Base-by-base conservation (phyloP, 1,140 invertebrate species). In the Phthorimaea operculella region DNA sequence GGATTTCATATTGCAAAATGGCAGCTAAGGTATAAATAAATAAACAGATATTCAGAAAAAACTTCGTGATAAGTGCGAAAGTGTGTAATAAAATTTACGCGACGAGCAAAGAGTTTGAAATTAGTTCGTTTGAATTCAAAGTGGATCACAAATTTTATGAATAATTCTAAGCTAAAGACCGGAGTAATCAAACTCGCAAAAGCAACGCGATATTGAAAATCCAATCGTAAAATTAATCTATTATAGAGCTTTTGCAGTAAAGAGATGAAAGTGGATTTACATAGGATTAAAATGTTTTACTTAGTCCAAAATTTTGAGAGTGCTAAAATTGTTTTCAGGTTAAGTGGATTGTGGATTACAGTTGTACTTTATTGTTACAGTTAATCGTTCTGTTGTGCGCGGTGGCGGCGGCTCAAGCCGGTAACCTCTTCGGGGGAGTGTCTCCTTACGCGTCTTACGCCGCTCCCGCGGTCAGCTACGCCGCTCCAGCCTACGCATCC, bases 1-100 rank as follows among this genome's bases (percentile, higher is more conserved):
- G 73, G 67, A 74, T 69, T 74, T 72, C 72, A 76, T 76, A 81
- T 68, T 74, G 59, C 73, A 83, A 72, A 79, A 83, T 83, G 80
- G 77, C 79, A 72, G 73, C 77, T 65, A 83, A 81, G 80, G 80
- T 83, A 76, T 28, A 28, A 28, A 28, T 28, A 28, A 28, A 28
- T 4, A 4, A 4, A 28, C 21, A 28, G 21, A 28, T 28, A 28
- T 28, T 28, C 21, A 28, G 21, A 28, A 28, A 28, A 28, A 4
- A 28, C 21, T 28, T 28, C 6, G 21, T 28, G 21, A 28, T 28
- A 28, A 28, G 21, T 28, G 21, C 21, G 6, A 28, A 28, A 28
- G 21, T 28, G 21, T 28, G n/a, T n/a, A n/a, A n/a, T n/a, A n/a
- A n/a, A n/a, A n/a, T n/a, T n/a, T 28, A 28, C 21, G 21, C 21